Conservation (phyloP, 1,140 invertebrate species). For the Trachelipus rathkii region DNA sequence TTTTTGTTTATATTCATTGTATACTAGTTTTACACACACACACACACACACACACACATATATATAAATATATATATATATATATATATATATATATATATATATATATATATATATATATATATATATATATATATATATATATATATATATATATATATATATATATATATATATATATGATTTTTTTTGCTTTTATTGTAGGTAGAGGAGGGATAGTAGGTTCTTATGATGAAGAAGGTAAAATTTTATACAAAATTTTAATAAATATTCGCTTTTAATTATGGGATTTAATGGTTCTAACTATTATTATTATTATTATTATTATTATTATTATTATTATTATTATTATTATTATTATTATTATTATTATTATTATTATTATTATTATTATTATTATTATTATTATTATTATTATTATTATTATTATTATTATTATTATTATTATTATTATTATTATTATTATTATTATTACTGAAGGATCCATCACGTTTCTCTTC, state of each 20-base stretch:
- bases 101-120: background rate
- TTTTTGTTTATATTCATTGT: too few relatives aligned
- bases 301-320: background rate
- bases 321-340: conserved; percentile 24
- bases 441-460: background rate
- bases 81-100: background rate
- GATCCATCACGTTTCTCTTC: too few relatives aligned
- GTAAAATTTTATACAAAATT: conserved; percentile 19
- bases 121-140: background rate
- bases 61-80: too few relatives aligned
- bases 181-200: conserved; percentile 4
- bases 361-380: conserved; percentile 8
- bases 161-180: too few relatives aligned
- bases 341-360: conserved; percentile 16
- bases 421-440: conserved; percentile 22
- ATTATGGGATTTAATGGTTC: background rate
- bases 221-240: conserved; percentile 44
- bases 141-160: background rate
- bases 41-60: too few relatives aligned
- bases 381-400: background rate
- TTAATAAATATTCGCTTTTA: background rate
- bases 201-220: conserved; percentile 43
- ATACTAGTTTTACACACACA: too few relatives aligned
- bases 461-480: background rate
- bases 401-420: conserved; percentile 21